Conservation (phyloP, 2,113 vertebrate genomes). For the Cervus canadensis region DNA sequence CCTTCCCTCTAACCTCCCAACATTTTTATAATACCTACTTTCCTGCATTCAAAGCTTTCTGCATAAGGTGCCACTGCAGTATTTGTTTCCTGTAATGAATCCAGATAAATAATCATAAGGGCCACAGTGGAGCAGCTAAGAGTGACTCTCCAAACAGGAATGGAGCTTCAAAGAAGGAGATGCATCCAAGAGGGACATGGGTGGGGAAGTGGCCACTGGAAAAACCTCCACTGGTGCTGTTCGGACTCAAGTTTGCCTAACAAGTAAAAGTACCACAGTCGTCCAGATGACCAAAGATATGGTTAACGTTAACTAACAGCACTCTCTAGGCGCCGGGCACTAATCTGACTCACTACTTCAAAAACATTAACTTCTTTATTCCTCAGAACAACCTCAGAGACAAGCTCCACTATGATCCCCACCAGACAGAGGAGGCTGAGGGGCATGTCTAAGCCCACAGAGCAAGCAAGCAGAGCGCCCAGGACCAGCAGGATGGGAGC, state of each 20-base stretch:
- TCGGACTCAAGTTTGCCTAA: not conserved
- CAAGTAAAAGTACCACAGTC: not conserved
- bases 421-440: not conserved
- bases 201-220: not conserved
- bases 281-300: accelerated
- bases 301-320: not conserved
- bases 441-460: not conserved
- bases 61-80: not conserved
- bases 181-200: not conserved
- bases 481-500: not conserved
- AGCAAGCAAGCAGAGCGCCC: no score
- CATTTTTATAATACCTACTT: not conserved
- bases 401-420: not conserved
- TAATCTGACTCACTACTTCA: not conserved
- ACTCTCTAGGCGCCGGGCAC: not conserved
- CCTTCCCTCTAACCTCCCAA: not conserved
- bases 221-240: not conserved
- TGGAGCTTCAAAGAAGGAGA: not conserved
- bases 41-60: not conserved
- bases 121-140: not conserved
- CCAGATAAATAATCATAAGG: not conserved
- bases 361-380: not conserved
- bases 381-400: not conserved
- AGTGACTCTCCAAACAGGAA: not conserved
- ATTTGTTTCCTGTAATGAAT: not conserved